Evolutionary conservation across 2,113 vertebrate species (phyloP), one percentile per base, ranked within the genome.

Genomic region (Herpetotheres cachinnans): DNA sequence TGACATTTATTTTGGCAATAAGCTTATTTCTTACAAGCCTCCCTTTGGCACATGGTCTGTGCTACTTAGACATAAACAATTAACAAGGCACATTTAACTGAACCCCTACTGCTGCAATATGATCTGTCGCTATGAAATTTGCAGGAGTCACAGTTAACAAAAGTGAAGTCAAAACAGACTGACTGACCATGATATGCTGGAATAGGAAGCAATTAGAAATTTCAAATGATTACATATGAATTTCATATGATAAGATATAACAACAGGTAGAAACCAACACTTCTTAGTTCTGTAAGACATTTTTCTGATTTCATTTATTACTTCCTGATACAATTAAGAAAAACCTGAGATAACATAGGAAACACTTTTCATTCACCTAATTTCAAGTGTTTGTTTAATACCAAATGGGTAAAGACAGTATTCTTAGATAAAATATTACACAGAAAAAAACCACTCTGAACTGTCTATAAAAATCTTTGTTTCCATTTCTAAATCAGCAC

Each of bases 81-180:
- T 97, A 98, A 97, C 96, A 96, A 97, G 96, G 66, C 32, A n/a
- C 87, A 86, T 92, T 97, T 96, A 97, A 93, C 82, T 55, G 93
- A 97, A 79, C 40, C 88, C 90, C 89, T 50, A 63, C 70, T 71
- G 56, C 77, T 95, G 96, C 94, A 96, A 90, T 22, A 34, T 46
- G 94, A 98, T 95, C 93, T 87, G 65, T 83, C 6, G 5, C 83
- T 36, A 12, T 88, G 88, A 98, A 97, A 96, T 96, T 95, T 95
- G 89, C 34, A 72, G 95, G 71, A 96, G 52, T 87, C 74, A 79
- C 71, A 88, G 38, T 78, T 87, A 89, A 94, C 40, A 93, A 91
- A 95, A 94, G 63, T 70, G 59, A 80, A 95, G 73, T 71, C 94
- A 97, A 78, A 93, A 70, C 1, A 44, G 72, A 29, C 30, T 56